Evolutionary conservation across 2,797 vertebrate genomes (phyloP).

Genomic region (Phoeniculus purpureus): DNA sequence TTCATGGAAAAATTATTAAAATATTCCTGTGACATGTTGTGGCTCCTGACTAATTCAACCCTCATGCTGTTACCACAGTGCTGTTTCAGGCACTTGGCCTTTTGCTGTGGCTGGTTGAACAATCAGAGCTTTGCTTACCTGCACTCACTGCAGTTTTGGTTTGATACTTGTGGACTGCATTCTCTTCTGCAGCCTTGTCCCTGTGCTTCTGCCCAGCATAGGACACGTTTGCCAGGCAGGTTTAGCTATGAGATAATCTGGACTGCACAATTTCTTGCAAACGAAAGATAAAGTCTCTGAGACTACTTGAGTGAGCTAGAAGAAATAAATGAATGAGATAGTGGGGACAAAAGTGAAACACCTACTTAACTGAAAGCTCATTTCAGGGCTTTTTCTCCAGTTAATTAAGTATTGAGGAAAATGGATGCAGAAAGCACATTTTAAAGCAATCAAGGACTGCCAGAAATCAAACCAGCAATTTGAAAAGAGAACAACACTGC

Average conservation of each 20-base stretch:
- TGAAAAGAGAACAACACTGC: slow-evolving; percentile 59
- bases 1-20: neutral
- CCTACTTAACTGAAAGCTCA: slow-evolving; percentile 52
- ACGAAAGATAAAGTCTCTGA: neutral
- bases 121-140: no score
- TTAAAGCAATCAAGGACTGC: slow-evolving; percentile 61
- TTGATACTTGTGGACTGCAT: neutral
- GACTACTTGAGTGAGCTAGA: slow-evolving; percentile 4
- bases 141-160: neutral
- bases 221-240: neutral
- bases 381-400: slow-evolving; percentile 51
- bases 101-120: neutral
- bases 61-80: accelerated
- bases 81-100: neutral
- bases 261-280: neutral
- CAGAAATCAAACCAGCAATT: slow-evolving; percentile 70
- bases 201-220: neutral
- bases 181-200: neutral
- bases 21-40: accelerated
- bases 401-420: slow-evolving; percentile 68
- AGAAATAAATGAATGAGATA: slow-evolving; percentile 49
- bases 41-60: neutral
- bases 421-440: slow-evolving; percentile 58
- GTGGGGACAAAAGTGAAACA: slow-evolving; percentile 44
- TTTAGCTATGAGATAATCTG: neutral